Evolutionary conservation across 1,140 invertebrate genomes (phyloP).

Genomic region (Drosophila nigromelanica): DNA sequence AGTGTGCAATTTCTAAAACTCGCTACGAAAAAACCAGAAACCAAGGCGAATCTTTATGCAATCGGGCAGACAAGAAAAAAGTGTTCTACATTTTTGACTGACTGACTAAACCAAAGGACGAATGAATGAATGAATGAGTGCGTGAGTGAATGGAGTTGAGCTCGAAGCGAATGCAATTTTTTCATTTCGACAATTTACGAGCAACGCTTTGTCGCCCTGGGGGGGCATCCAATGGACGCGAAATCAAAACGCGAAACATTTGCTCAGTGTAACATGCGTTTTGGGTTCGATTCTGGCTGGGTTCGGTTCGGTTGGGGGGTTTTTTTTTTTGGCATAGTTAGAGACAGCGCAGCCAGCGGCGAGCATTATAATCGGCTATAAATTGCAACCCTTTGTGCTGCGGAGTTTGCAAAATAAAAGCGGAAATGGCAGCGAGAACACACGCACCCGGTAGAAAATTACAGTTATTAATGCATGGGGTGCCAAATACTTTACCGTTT

Average conservation of each 20-base stretch:
- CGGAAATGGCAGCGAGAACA: slow-evolving; percentile 35
- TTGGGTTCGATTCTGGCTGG: not conserved
- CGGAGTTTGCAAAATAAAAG: slow-evolving; percentile 46
- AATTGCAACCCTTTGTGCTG: slow-evolving; percentile 76
- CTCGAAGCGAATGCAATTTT: slow-evolving; percentile 45
- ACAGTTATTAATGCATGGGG: slow-evolving; percentile 79
- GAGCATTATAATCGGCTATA: slow-evolving; percentile 76
- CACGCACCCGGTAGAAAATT: slow-evolving; percentile 66
- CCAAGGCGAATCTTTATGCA: slow-evolving; percentile 38
- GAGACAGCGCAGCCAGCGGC: slow-evolving; percentile 26
- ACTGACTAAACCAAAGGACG: slow-evolving; percentile 17
- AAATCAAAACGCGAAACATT: slow-evolving; percentile 63
- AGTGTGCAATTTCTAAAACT: slow-evolving; percentile 30
- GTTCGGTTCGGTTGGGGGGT: not conserved
- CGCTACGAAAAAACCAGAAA: not conserved
- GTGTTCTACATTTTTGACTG: slow-evolving; percentile 52
- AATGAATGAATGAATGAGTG: slow-evolving; percentile 24
- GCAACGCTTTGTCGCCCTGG: slow-evolving; percentile 39
- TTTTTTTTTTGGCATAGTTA: slow-evolving; percentile 11
- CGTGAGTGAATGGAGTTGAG: slow-evolving; percentile 19
- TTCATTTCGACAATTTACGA: slow-evolving; percentile 74
- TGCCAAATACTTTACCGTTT: slow-evolving; percentile 65
- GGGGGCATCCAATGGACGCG: slow-evolving; percentile 32
- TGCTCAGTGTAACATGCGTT: slow-evolving; percentile 47
- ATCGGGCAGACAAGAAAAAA: slow-evolving; percentile 33